phyloP scores from a whole-genome alignment of 2,113 vertebrate genomes.

The Onychorhynchus coronatus region DNA sequence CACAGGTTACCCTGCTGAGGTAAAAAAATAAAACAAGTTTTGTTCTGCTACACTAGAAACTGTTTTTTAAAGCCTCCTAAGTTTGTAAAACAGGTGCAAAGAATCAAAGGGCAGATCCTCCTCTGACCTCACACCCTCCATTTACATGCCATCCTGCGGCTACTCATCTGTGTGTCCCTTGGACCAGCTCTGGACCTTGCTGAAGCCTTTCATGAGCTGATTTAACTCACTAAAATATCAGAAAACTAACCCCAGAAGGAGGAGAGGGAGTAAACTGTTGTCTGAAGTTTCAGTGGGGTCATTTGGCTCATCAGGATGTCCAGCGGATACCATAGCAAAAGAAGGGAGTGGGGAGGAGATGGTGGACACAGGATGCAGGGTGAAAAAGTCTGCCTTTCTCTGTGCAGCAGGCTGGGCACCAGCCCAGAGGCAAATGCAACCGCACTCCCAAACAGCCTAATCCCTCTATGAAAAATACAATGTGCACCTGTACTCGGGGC shows the following conservation, averaged over 20 bases:
- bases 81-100: background rate
- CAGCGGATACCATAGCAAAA: accelerated
- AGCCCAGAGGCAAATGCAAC: accelerated
- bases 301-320: background rate
- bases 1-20: background rate
- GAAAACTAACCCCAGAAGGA: background rate
- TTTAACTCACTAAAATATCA: background rate
- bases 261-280: background rate
- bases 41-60: background rate
- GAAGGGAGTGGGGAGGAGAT: background rate
- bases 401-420: background rate
- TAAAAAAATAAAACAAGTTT: background rate
- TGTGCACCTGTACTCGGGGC: accelerated
- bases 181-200: background rate
- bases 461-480: background rate
- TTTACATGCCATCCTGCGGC: too few species aligned
- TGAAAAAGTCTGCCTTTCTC: background rate
- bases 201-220: background rate
- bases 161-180: background rate
- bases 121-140: background rate
- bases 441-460: accelerated
- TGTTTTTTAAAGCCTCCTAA: background rate
- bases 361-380: background rate
- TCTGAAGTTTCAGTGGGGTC: background rate
- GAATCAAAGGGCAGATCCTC: background rate